phyloP scores from a whole-genome alignment of 64 coral and sea anemone genomes.

The Pocillopora damicornis region DNA sequence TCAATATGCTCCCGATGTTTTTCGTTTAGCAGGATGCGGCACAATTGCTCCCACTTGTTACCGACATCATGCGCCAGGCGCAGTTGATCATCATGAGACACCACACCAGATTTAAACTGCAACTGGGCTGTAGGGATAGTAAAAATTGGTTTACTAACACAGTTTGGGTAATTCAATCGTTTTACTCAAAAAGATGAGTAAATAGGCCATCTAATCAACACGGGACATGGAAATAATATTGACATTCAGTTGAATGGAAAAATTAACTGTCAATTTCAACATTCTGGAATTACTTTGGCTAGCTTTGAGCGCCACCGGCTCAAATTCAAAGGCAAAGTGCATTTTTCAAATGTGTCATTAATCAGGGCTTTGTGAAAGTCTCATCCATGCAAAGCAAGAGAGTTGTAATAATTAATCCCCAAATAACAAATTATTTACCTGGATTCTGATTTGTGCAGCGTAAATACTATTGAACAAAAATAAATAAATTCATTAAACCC shows the following conservation, averaged over 20 bases:
- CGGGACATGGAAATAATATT: no score
- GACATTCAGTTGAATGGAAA: no score
- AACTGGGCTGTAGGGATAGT: background rate
- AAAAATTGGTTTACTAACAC: background rate
- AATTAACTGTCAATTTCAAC: no score
- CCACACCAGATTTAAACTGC: background rate
- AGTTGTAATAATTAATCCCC: no score
- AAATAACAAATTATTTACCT: background rate
- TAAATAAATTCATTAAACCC: background rate
- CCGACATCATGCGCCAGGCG: constrained; percentile 12
- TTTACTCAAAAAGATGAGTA: background rate
- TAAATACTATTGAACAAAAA: background rate
- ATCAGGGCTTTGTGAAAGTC: no score
- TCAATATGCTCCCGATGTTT: background rate
- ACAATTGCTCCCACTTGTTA: background rate
- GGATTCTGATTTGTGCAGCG: background rate
- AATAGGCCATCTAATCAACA: no score
- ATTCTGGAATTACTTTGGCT: no score
- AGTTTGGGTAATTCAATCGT: background rate
- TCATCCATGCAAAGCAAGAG: no score
- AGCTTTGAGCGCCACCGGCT: no score
- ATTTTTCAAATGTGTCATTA: no score
- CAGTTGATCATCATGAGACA: constrained; percentile 5
- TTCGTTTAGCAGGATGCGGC: background rate
- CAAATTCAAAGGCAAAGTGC: no score